These are phyloP conservation scores for Pseudochaenichthys georgianus DNA, from an alignment of 2,797 vertebrate genomes.

Conservation along the genomic window DNA sequence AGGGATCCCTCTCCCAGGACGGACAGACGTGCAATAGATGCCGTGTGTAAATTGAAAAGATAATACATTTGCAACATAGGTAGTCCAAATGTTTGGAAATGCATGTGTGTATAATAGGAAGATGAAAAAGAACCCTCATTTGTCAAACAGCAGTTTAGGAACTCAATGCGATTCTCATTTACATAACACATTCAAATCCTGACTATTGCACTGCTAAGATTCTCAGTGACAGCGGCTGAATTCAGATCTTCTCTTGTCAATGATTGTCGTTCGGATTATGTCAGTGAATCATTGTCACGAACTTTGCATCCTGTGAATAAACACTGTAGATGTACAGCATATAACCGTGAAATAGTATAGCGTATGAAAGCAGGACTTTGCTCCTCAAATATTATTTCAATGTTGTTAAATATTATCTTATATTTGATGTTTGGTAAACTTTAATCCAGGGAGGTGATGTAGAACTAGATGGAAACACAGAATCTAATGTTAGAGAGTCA, in stretches of 20 bases:
- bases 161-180: slow-evolving; percentile 7
- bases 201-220: background rate
- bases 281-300: slow-evolving; percentile 55
- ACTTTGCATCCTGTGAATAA: slow-evolving; percentile 47
- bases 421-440: background rate
- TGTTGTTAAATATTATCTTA: slow-evolving; percentile 34
- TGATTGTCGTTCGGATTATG: slow-evolving; percentile 45
- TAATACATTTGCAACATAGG: no score
- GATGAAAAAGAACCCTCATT: background rate
- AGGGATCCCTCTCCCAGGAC: no score
- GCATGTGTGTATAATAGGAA: no score
- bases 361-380: background rate
- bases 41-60: no score
- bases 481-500: background rate
- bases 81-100: no score
- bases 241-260: slow-evolving; percentile 31
- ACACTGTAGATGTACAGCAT: slow-evolving; percentile 10
- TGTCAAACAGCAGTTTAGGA: background rate
- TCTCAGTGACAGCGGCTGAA: background rate
- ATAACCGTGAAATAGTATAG: background rate
- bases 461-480: slow-evolving; percentile 1
- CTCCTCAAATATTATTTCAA: slow-evolving; percentile 10
- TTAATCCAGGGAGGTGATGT: background rate
- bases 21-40: no score
- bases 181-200: background rate